A percentile compares a stretch with the other conserved stretches of the same genome.
Evolutionary conservation across 2,113 vertebrate species (phyloP).

Genomic region (Okapia johnstoni): DNA sequence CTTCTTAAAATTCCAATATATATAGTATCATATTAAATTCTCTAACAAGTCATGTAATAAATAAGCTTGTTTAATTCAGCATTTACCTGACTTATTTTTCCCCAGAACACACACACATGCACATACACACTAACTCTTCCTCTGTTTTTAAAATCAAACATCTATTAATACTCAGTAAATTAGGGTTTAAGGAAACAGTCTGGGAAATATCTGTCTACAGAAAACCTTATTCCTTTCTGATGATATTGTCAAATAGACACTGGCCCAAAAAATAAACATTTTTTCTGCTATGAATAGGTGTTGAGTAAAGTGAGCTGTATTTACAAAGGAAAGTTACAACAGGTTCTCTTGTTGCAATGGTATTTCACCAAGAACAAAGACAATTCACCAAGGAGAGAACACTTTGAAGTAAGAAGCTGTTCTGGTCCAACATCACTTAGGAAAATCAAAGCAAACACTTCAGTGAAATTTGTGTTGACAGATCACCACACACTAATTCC

Average conservation of each 20-base stretch:
- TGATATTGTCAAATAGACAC: conserved; percentile 7
- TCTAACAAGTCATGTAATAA: not conserved
- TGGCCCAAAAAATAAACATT: conserved; percentile 27
- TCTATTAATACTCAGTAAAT: not conserved
- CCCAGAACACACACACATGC: not conserved
- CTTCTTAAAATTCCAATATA: not conserved
- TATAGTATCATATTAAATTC: not conserved
- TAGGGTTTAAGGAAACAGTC: not conserved
- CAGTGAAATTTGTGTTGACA: conserved; percentile 17
- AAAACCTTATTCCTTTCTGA: conserved; percentile 12
- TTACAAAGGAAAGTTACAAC: conserved; percentile 50
- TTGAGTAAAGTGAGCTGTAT: conserved; percentile 21
- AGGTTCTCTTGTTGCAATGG: not conserved
- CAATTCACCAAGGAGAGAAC: conserved; percentile 34
- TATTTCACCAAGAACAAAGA: conserved; percentile 45
- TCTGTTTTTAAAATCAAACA: not conserved
- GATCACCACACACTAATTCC: not conserved
- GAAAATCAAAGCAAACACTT: conserved; percentile 28
- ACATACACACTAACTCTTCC: not conserved
- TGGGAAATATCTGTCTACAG: not conserved
- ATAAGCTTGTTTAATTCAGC: not conserved
- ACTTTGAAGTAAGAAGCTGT: not conserved
- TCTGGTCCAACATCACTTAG: not conserved
- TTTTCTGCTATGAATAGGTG: conserved; percentile 33
- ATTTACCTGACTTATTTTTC: not conserved